A percentile compares a stretch with the other conserved stretches of the same genome.
Conservation (phyloP, 2,113 vertebrate genomes). For the Istiophorus platypterus region DNA sequence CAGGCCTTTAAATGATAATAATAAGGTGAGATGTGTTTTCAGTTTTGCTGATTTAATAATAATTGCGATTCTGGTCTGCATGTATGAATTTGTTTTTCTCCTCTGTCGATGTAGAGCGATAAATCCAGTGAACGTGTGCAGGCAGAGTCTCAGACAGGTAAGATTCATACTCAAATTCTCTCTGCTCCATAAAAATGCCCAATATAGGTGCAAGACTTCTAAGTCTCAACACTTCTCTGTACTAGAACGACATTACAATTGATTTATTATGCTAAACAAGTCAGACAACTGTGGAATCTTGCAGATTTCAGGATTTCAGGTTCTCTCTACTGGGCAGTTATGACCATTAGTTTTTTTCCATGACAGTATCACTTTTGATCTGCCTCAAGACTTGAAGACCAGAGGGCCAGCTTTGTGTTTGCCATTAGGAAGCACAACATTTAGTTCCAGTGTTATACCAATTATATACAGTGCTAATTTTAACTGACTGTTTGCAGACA, state of each 20-base stretch:
- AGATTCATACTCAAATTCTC: constrained; percentile 6
- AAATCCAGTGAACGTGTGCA: constrained; percentile 91
- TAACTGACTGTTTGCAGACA: constrained; percentile 16
- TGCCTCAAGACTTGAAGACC: background rate
- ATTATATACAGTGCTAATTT: constrained; percentile 3
- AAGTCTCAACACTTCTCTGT: background rate
- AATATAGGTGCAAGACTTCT: background rate
- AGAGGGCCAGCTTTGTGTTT: constrained; percentile 12
- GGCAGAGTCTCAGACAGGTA: constrained; percentile 94
- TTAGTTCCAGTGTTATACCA: background rate
- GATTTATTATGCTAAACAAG: background rate
- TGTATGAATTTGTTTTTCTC: constrained; percentile 49
- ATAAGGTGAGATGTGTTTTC: constrained; percentile 87
- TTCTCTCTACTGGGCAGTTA: background rate
- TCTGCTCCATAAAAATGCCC: background rate
- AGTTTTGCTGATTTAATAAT: constrained; percentile 22
- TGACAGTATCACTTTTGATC: constrained; percentile 11
- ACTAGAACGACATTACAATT: background rate
- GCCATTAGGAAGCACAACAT: constrained; percentile 13
- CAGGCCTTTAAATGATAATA: constrained; percentile 94
- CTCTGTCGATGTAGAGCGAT: constrained; percentile 84
- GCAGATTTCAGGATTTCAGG: constrained; percentile 9
- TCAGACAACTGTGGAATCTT: background rate
- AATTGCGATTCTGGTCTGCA: background rate
- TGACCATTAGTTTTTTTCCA: constrained; percentile 2